phyloP scores from a whole-genome alignment of 1,140 invertebrate genomes.

The Brachionus calyciflorus region DNA sequence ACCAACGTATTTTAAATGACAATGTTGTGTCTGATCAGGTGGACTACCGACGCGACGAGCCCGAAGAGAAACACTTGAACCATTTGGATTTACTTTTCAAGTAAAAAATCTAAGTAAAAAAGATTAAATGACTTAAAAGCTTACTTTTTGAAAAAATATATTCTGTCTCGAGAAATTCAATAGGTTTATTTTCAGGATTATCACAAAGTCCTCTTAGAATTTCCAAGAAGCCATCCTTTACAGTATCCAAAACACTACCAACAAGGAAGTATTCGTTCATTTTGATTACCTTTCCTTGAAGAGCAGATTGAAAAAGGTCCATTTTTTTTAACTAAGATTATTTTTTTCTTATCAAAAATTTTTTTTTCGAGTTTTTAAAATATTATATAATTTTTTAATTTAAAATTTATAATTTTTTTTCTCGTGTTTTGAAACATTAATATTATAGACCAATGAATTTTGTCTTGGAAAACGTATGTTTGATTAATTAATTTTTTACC shows the following conservation, averaged over 20 bases:
- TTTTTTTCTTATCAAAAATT: background rate
- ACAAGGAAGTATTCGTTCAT: slow-evolving; percentile 46
- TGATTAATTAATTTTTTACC: no score
- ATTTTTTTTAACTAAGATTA: background rate
- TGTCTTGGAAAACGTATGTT: no score
- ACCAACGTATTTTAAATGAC: slow-evolving; percentile 39
- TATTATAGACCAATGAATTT: no score
- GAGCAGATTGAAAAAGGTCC: slow-evolving; percentile 27
- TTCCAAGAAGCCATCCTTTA: slow-evolving; percentile 35
- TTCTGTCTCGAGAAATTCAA: slow-evolving; percentile 42
- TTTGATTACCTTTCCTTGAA: slow-evolving; percentile 21
- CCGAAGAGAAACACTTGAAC: slow-evolving; percentile 2
- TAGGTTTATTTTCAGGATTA: slow-evolving; percentile 33
- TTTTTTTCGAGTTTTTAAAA: background rate
- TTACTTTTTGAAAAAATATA: slow-evolving; percentile 15
- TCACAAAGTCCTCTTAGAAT: slow-evolving; percentile 30
- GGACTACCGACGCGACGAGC: background rate
- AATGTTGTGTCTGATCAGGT: background rate
- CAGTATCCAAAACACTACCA: slow-evolving; percentile 30
- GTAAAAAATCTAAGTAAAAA: background rate
- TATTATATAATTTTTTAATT: background rate
- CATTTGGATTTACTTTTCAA: slow-evolving; percentile 29
- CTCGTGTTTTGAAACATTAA: no score
- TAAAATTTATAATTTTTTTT: background rate
- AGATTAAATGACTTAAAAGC: background rate